A percentile compares a stretch with the other conserved stretches of the same genome.
Conservation (phyloP, 1,140 invertebrate genomes). For the Polypedilum pembai region DNA sequence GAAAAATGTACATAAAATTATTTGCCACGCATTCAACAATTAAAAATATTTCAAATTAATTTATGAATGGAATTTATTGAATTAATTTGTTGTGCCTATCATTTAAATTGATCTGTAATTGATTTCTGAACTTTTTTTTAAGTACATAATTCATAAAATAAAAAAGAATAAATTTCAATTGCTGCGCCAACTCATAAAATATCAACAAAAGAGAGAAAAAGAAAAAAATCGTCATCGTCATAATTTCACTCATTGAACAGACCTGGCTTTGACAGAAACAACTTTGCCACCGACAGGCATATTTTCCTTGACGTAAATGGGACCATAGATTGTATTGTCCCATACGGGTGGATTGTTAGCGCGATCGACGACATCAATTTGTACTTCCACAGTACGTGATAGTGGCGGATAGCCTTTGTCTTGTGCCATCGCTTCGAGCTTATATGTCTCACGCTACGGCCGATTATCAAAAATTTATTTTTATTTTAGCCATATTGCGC, state of each 20-base stretch:
- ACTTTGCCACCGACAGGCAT: constrained; percentile 92
- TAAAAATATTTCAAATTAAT: no score
- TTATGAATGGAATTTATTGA: no score
- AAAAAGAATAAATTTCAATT: no score
- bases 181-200: no score
- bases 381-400: constrained; percentile 89
- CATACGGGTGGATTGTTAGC: constrained; percentile 95
- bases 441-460: constrained; percentile 87
- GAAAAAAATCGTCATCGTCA: no score
- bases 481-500: constrained; percentile 41
- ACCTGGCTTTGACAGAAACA: constrained; percentile 96
- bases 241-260: constrained; percentile 47
- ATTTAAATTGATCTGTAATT: no score
- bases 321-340: constrained; percentile 91
- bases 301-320: constrained; percentile 95
- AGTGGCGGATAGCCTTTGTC: constrained; percentile 90
- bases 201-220: no score
- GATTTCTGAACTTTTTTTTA: no score
- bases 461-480: background rate
- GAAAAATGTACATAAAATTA: constrained; percentile 28
- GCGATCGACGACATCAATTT: constrained; percentile 95
- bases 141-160: no score
- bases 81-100: no score
- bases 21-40: background rate
- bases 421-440: constrained; percentile 92